Percentiles rank a stretch among this genome's conserved stretches.
These are phyloP conservation scores for Cordylochernes scorpioides DNA, from an alignment of 2,888 invertebrate genomes.

Conservation along the genomic window DNA sequence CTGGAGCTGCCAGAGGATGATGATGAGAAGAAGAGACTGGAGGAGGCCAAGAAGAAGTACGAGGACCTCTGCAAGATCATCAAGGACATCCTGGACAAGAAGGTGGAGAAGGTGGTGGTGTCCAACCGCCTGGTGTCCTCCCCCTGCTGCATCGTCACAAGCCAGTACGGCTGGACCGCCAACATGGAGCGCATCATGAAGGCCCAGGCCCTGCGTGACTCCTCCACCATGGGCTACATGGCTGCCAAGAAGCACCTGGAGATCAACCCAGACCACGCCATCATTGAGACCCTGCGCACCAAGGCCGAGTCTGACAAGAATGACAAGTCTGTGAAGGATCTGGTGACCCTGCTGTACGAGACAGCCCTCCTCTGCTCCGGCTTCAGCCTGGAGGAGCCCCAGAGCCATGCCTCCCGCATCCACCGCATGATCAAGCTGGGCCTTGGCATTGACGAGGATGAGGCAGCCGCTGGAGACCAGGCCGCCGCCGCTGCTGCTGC, in stretches of 20 bases:
- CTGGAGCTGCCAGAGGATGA: slow-evolving; percentile 89
- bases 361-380: slow-evolving; percentile 86
- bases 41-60: slow-evolving; percentile 53
- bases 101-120: slow-evolving; percentile 90
- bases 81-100: slow-evolving; percentile 91
- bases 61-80: slow-evolving; percentile 45
- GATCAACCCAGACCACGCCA: slow-evolving; percentile 84
- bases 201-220: slow-evolving; percentile 85
- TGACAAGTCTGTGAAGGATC: slow-evolving; percentile 89
- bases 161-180: slow-evolving; percentile 96
- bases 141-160: slow-evolving; percentile 95
- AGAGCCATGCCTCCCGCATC: slow-evolving; percentile 62
- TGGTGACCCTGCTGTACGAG: slow-evolving; percentile 80
- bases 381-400: slow-evolving; percentile 76
- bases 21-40: slow-evolving; percentile 83
- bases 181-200: slow-evolving; percentile 99
- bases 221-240: slow-evolving; percentile 98
- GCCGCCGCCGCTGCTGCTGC: slow-evolving; percentile 29
- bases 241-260: slow-evolving; percentile 96
- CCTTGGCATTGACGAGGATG: slow-evolving; percentile 83
- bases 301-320: slow-evolving; percentile 90
- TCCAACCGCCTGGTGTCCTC: slow-evolving; percentile 87
- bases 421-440: slow-evolving; percentile 97
- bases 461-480: slow-evolving; percentile 35
- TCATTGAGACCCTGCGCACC: slow-evolving; percentile 61